Percentiles rank a stretch among this genome's conserved stretches.
Evolutionary conservation across 2,888 invertebrate species (phyloP).

Genomic region (Drosophila algonquin): DNA sequence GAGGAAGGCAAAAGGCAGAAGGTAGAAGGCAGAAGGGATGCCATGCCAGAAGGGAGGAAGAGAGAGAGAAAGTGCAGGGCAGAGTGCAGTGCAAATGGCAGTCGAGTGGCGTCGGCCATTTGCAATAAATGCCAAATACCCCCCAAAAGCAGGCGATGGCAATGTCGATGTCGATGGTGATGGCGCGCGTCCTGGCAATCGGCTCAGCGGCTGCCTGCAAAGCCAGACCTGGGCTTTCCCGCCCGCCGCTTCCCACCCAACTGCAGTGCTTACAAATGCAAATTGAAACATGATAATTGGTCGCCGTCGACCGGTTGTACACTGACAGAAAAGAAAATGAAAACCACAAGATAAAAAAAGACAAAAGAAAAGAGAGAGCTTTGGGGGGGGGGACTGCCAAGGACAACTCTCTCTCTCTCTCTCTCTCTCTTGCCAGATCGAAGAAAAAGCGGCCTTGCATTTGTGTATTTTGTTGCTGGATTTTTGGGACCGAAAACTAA

Average conservation of each 20-base stretch:
- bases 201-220: slow-evolving; percentile 8
- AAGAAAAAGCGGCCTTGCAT: no score
- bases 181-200: neutral
- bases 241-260: slow-evolving; percentile 17
- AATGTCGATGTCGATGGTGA: neutral
- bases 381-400: no score
- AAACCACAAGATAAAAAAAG: neutral
- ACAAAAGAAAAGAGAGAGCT: neutral
- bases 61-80: no score
- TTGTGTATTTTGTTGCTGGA: no score
- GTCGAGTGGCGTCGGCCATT: slow-evolving; percentile 41
- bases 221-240: neutral
- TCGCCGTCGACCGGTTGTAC: slow-evolving; percentile 18
- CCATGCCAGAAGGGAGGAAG: no score
- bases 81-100: neutral
- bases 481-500: no score
- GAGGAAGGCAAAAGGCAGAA: neutral
- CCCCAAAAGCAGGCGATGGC: slow-evolving; percentile 24
- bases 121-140: slow-evolving; percentile 58
- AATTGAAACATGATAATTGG: slow-evolving; percentile 70
- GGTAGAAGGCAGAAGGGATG: neutral
- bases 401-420: no score
- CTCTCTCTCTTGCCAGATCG: no score
- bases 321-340: neutral
- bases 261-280: slow-evolving; percentile 68